A percentile compares a stretch with the other conserved stretches of the same genome.
Conservation (phyloP, 2,888 invertebrate genomes). For the Napeogenes inachia region DNA sequence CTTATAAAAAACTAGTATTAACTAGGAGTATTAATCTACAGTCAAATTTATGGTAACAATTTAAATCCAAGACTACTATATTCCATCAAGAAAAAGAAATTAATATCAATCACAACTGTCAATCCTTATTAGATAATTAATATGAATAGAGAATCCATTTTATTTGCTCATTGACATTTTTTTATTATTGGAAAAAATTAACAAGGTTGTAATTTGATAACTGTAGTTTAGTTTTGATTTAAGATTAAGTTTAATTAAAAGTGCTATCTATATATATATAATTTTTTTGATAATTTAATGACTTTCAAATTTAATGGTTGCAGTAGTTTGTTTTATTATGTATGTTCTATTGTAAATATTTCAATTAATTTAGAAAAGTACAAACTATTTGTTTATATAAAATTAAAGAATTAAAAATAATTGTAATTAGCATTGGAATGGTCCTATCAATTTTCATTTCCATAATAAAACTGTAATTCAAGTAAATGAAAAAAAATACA, state of each 20-base stretch:
- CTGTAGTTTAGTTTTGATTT: constrained; percentile 3
- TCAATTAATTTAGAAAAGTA: constrained; percentile 71
- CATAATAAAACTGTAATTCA: too few species aligned
- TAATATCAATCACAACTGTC: too few species aligned
- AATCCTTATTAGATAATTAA: too few species aligned
- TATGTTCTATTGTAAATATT: constrained; percentile 63
- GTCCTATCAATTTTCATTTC: constrained; percentile 4
- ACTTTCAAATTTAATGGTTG: constrained; percentile 4
- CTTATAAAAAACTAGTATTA: constrained; percentile 34
- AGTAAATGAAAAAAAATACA: too few species aligned
- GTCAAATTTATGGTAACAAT: constrained; percentile 8
- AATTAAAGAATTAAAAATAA: constrained; percentile 46
- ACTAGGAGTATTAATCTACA: constrained; percentile 11
- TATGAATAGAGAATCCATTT: too few species aligned
- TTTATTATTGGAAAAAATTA: not conserved
- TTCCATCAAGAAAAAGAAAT: not conserved
- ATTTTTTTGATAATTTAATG: constrained; percentile 13
- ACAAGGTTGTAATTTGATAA: constrained; percentile 1
- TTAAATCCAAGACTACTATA: constrained; percentile 29
- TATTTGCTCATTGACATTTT: not conserved
- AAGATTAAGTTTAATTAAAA: not conserved
- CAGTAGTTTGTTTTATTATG: constrained; percentile 12
- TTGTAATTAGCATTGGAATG: constrained; percentile 36
- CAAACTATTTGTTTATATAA: constrained; percentile 64
- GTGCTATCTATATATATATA: constrained; percentile 29